A percentile compares a stretch with the other conserved stretches of the same genome.
These are phyloP conservation scores for Bombus haemorrhoidalis DNA, from an alignment of 1,140 invertebrate species.

Conservation along the genomic window DNA sequence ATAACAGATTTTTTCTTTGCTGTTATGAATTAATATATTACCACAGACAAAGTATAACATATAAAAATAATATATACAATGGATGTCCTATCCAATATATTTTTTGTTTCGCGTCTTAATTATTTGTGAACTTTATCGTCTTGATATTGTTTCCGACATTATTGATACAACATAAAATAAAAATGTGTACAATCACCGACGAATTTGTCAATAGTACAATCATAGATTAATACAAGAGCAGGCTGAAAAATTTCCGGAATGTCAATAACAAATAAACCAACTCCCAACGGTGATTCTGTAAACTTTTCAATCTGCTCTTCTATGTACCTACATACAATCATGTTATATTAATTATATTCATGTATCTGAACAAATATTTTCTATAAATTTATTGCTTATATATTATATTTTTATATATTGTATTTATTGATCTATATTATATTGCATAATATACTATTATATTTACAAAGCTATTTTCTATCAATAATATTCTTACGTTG, in stretches of 20 bases:
- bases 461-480: background rate
- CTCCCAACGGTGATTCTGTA: too few species aligned
- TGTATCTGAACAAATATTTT: background rate
- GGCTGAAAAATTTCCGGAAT: too few species aligned
- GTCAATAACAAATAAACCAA: too few species aligned
- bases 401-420: background rate
- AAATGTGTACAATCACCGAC: too few species aligned
- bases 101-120: background rate
- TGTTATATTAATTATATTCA: background rate
- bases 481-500: background rate
- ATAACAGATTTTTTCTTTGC: too few species aligned
- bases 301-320: too few species aligned
- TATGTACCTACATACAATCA: too few species aligned
- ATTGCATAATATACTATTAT: background rate
- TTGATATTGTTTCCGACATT: too few species aligned
- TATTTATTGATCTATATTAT: background rate
- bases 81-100: background rate
- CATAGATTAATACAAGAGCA: too few species aligned
- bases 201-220: too few species aligned
- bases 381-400: background rate
- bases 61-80: background rate
- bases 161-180: too few species aligned
- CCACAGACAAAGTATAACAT: background rate
- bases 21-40: background rate
- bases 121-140: background rate